phyloP scores from a whole-genome alignment of 2,888 invertebrate species.

The Cabera pusaria region DNA sequence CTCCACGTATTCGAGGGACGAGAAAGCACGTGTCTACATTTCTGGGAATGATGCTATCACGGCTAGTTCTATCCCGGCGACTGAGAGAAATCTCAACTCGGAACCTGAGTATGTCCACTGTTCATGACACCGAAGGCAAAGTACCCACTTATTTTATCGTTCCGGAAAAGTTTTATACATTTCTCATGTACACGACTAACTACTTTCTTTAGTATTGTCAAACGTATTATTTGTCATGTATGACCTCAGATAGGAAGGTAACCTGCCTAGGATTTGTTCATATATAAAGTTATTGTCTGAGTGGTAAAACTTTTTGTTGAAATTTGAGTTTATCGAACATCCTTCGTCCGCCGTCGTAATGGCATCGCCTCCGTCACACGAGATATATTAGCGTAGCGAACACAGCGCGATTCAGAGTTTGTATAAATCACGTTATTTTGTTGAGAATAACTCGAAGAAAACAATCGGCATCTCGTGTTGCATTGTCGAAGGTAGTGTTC shows the following conservation, averaged over 20 bases:
- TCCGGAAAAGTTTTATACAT: no score
- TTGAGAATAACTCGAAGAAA: conserved; percentile 73
- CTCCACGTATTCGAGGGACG: conserved; percentile 49
- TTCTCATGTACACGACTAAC: no score
- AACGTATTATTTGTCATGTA: no score
- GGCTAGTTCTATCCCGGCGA: conserved; percentile 32
- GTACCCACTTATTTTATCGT: no score
- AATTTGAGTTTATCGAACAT: conserved; percentile 3
- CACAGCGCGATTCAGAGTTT: conserved; percentile 40
- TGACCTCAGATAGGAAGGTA: no score
- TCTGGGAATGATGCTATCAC: conserved; percentile 35
- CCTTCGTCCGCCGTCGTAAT: conserved; percentile 29
- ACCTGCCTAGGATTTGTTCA: no score
- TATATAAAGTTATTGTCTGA: no score
- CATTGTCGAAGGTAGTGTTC: conserved; percentile 53
- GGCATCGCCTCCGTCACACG: conserved; percentile 32
- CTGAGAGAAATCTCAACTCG: conserved; percentile 10
- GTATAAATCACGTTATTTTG: conserved; percentile 80
- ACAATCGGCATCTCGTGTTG: conserved; percentile 71
- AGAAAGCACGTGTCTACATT: conserved; percentile 34
- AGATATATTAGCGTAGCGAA: conserved; percentile 42
- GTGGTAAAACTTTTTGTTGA: neutral
- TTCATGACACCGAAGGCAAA: conserved; percentile 1
- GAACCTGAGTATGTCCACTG: conserved; percentile 6
- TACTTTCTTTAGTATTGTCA: no score